A percentile compares a stretch with the other conserved stretches of the same genome.
Evolutionary conservation across 2,888 invertebrate species (phyloP).

Genomic region (Macaria liturata): DNA sequence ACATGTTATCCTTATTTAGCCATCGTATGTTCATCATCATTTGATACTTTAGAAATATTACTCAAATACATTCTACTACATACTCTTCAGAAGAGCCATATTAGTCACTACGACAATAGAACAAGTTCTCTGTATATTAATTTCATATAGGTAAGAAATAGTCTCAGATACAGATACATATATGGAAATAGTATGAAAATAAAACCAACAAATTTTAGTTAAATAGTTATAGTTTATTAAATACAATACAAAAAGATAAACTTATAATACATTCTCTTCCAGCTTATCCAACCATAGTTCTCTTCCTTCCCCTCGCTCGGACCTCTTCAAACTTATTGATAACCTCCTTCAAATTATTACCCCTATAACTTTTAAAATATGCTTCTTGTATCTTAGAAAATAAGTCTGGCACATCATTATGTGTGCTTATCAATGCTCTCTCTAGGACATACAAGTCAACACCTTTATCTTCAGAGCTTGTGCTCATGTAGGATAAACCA

Average conservation of each 20-base stretch:
- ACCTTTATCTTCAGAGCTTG: conserved; percentile 95
- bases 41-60: no score
- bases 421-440: conserved; percentile 95
- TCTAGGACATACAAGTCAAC: conserved; percentile 99
- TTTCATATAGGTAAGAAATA: no score
- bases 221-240: background rate
- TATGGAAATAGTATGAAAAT: no score
- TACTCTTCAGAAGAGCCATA: no score
- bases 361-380: conserved; percentile 80
- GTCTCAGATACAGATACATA: no score
- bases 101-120: no score
- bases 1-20: no score
- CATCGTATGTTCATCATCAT: no score
- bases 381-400: conserved; percentile 87
- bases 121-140: no score
- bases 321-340: conserved; percentile 95
- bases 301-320: conserved; percentile 95
- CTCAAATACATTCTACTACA: no score
- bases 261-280: conserved; percentile 13
- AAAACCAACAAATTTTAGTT: no score
- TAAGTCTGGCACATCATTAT: conserved; percentile 89
- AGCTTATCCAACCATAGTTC: conserved; percentile 96
- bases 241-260: conserved; percentile 1
- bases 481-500: conserved; percentile 92
- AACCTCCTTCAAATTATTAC: conserved; percentile 85